These are phyloP conservation scores for Microtus oregoni DNA, from an alignment of 2,113 vertebrate genomes.

Conservation along the genomic window DNA sequence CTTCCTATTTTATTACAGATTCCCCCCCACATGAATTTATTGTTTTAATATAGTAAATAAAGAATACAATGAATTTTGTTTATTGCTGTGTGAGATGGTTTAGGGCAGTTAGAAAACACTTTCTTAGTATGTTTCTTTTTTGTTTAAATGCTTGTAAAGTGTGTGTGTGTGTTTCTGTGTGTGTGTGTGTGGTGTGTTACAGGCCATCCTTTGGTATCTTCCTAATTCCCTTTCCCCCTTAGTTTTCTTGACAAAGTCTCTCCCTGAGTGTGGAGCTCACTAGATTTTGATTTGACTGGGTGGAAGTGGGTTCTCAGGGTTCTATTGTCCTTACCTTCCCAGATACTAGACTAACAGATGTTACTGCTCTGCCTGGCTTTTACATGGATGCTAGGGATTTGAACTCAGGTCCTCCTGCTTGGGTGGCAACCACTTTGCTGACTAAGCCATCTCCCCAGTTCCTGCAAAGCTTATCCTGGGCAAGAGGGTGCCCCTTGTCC, in stretches of 20 bases:
- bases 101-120: conserved; percentile 56
- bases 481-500: neutral
- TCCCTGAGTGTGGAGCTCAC: neutral
- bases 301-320: neutral
- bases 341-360: neutral
- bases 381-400: neutral
- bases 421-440: neutral
- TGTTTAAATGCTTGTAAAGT: conserved; percentile 28
- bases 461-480: conserved; percentile 37
- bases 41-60: conserved; percentile 72
- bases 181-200: too few species aligned
- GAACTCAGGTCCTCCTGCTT: neutral
- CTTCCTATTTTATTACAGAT: conserved; percentile 74
- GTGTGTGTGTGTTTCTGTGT: neutral
- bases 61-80: conserved; percentile 66
- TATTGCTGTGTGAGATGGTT: conserved; percentile 47
- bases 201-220: neutral
- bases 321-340: neutral
- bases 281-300: neutral
- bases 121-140: conserved; percentile 47
- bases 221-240: neutral
- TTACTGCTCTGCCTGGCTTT: neutral
- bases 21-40: conserved; percentile 61
- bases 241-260: neutral
- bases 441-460: neutral